These are phyloP conservation scores for Corythoichthys haematopterus DNA, from an alignment of 2,113 vertebrate genomes.

Conservation along the genomic window DNA sequence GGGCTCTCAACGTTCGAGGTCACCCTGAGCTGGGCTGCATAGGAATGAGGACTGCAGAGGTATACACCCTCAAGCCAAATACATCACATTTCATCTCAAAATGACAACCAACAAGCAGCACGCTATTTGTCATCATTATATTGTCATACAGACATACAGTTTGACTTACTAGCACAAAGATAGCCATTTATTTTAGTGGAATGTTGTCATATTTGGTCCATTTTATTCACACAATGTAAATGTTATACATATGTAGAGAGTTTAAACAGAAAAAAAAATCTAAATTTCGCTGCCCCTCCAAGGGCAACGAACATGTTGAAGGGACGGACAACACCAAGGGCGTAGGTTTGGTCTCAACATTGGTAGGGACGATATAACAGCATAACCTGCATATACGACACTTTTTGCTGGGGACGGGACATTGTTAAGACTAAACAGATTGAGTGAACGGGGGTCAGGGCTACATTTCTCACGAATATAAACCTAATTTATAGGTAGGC, in stretches of 20 bases:
- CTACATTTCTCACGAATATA: no score
- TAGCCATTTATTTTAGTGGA: background rate
- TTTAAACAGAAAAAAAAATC: background rate
- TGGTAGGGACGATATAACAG: no score
- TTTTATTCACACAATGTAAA: background rate
- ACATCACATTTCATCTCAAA: constrained; percentile 22
- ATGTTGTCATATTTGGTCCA: background rate
- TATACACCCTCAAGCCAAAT: constrained; percentile 8
- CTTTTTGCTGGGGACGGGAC: no score
- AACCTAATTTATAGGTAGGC: no score
- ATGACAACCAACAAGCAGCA: background rate
- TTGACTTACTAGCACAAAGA: background rate
- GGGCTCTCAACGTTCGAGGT: constrained; percentile 48
- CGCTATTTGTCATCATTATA: background rate
- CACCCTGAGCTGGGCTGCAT: constrained; percentile 47
- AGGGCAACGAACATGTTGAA: no score
- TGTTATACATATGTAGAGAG: background rate
- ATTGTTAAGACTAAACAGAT: no score
- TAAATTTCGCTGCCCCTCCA: no score
- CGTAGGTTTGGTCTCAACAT: no score
- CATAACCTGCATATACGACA: no score
- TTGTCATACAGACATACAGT: background rate
- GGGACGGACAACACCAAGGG: no score
- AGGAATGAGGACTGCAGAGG: constrained; percentile 56
- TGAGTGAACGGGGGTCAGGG: no score